A percentile compares a stretch with the other conserved stretches of the same genome.
These are phyloP conservation scores for Nansenia antarctica DNA, from an alignment of 2,113 vertebrate genomes.

Conservation along the genomic window DNA sequence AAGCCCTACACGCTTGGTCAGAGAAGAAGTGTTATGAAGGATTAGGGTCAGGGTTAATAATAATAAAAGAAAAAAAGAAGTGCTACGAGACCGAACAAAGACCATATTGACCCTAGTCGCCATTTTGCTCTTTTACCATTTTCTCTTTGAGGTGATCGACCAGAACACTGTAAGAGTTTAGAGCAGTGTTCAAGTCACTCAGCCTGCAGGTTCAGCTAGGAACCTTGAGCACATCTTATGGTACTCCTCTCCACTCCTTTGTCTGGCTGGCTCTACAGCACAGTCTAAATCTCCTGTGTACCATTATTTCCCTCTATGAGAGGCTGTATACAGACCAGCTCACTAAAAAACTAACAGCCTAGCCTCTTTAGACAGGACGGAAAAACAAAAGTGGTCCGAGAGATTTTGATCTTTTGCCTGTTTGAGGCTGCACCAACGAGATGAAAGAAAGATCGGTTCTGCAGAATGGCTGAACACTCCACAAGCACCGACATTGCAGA, in stretches of 20 bases:
- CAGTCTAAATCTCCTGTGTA: conserved; percentile 10
- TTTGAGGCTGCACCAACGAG: conserved; percentile 33
- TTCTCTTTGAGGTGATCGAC: too few relatives aligned
- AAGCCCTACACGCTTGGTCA: too few relatives aligned
- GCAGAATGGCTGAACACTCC: conserved; percentile 4
- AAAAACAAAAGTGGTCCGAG: conserved; percentile 13
- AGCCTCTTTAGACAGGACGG: conserved; percentile 32
- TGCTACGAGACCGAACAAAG: not conserved
- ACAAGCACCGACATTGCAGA: not conserved
- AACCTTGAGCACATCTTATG: conserved; percentile 4
- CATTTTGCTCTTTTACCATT: too few relatives aligned
- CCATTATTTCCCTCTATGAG: conserved; percentile 37
- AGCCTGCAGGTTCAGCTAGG: not conserved
- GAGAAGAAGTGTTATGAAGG: not conserved
- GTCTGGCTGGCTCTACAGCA: not conserved
- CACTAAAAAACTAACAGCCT: conserved; percentile 40
- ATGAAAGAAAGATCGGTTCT: conserved; percentile 45
- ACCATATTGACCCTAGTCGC: too few relatives aligned
- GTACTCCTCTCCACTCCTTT: conserved; percentile 6
- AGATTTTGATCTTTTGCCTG: conserved; percentile 28
- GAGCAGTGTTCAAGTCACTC: not conserved
- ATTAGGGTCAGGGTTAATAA: too few relatives aligned
- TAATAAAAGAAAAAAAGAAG: not conserved
- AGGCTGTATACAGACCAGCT: conserved; percentile 16
- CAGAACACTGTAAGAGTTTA: not conserved